Evolutionary conservation across 2,113 vertebrate species (phyloP), one percentile per base, ranked within the genome.

Genomic region (Platichthys stellatus): DNA sequence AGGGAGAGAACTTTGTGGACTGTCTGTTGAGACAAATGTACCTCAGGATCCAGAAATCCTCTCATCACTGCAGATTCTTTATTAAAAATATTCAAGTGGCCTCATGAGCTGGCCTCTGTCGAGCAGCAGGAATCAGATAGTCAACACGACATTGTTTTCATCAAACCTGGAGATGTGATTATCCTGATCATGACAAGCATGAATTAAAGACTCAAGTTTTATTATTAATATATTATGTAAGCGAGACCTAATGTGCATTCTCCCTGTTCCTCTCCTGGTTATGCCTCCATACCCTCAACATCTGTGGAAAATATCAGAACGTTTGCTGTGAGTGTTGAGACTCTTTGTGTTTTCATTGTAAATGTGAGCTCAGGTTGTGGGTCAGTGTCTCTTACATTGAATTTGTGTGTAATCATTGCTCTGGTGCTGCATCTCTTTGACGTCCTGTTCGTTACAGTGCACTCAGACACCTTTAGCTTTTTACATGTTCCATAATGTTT

Each of bases 1-100:
- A 20, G 8, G 20, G 18, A 54, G 51, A 54, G 14, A 45, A 1
- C 35, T 11, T 2, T 53, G 43, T 45, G 61, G 67, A 70, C 61
- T 26, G 15, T 38, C 35, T 57, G 54, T 21, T 17, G 58, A 7
- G 28, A 45, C 14, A 17, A 9, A 28, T 12, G 18, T 56, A 51
- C 49, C 20, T 72, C 58, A 53, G 70, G 58, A 71, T 67, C 73
- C 62, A 68, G 31, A 70, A 17, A 74, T 21, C 60, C 49, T 23
- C 6, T 61, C 35, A 31, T 71, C 67, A 56, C 23, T 57, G 24
- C 69, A 38, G 24, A 31, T 38, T 72, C 35, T 43, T 61, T 5
- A 67, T 62, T 63, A 47, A 49, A 62, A 10, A 38, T 38, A 38
- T 10, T 38, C 35, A 38, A 38, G 35, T 38, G 35, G 35, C 35